Conservation (phyloP, 2,797 vertebrate genomes). For the Pangasius krempfi region DNA sequence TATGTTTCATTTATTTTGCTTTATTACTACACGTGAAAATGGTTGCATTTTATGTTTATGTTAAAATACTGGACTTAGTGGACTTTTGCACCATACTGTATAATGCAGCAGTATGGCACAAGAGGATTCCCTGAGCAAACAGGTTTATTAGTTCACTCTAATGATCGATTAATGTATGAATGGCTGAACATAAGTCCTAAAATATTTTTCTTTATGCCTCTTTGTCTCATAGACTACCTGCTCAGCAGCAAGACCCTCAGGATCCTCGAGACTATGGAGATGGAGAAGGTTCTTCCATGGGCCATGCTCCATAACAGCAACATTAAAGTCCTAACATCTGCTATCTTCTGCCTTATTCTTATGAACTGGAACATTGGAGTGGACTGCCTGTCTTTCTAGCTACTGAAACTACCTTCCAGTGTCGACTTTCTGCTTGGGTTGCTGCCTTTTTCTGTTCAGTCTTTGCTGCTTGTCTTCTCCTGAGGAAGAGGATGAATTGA, state of each 20-base stretch:
- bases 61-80: neutral
- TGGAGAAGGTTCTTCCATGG: constrained; percentile 36
- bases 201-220: neutral
- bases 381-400: neutral
- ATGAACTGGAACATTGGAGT: neutral
- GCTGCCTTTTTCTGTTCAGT: constrained; percentile 17
- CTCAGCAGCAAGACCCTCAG: constrained; percentile 37
- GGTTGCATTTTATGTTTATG: neutral
- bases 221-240: constrained; percentile 32
- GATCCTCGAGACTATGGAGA: constrained; percentile 34
- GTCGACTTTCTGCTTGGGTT: neutral
- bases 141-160: neutral
- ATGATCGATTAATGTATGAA: neutral
- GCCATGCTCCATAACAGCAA: constrained; percentile 47
- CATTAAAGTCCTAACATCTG: neutral
- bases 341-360: constrained; percentile 2
- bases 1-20: neutral
- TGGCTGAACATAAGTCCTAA: neutral
- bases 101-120: neutral
- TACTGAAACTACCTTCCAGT: neutral
- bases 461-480: constrained; percentile 31
- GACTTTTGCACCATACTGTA: neutral
- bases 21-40: neutral
- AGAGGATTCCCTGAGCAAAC: neutral
- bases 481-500: constrained; percentile 12